Base-by-base conservation (phyloP, 2,797 vertebrate species). In the Oreochromis grahami region DNA sequence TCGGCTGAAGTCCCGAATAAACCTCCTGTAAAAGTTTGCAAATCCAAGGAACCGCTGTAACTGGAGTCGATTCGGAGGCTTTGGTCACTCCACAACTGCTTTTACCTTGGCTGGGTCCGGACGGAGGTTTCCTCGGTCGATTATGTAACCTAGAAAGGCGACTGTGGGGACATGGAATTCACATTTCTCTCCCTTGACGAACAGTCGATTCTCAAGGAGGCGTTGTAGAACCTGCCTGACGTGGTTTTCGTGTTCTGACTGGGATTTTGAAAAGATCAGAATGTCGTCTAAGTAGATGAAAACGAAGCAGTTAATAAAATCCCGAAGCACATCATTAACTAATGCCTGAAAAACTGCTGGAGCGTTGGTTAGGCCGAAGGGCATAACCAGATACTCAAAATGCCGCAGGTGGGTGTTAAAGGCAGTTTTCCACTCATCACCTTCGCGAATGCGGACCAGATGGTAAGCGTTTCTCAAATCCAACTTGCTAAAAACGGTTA, bases 221-320 rank as follows among this genome's bases (percentile, higher is more conserved):
- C 0, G 0, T 51, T 51, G 2, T n/a, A 51, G 50, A n/a, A 51
- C 50, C 50, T 51, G 19, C 5, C 50, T 51, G 19, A 51, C 0
- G 5, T 51, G 9, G 9, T 1, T 51, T 51, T 51, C 3, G 3
- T 51, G 50, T n/a, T 51, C 50, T 51, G 19, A 51, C 3, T n/a
- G 50, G 2, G 50, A 51, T 19, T n/a, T 51, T 51, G 50, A 51
- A n/a, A 6, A 51, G 17, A 51, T 51, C 50, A 2, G 1, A n/a
- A 51, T 21, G 9, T 21, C 5, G 0, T 3, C 5, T n/a, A 51
- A n/a, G 50, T 51, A n/a, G 5, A 51, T 3, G 0, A 51, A 51
- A n/a, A 21, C 1, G 1, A 51, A 51, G 19, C 3, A 9, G 19
- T 51, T 51, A 6, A 21, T 51, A 11, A n/a, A 51, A 21, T 51